Conservation (phyloP, 2,797 vertebrate genomes). For the Etheostoma nigrum region DNA sequence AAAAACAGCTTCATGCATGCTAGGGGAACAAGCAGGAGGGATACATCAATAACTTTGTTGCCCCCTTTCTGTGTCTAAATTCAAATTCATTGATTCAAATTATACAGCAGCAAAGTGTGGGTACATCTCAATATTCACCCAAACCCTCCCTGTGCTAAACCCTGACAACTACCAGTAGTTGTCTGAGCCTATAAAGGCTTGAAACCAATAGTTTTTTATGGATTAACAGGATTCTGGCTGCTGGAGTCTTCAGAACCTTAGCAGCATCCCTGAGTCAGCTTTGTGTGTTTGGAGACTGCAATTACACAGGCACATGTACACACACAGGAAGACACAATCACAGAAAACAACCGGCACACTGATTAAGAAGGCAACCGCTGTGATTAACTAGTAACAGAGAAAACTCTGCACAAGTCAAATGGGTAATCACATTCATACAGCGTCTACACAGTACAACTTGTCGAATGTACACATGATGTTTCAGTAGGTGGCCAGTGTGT, state of each 20-base stretch:
- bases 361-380: slow-evolving; percentile 52
- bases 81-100: slow-evolving; percentile 26
- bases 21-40: slow-evolving; percentile 21
- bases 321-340: slow-evolving; percentile 36
- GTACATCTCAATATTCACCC: neutral
- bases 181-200: slow-evolving; percentile 5
- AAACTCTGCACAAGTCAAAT: slow-evolving; percentile 48
- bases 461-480: slow-evolving; percentile 53
- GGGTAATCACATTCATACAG: slow-evolving; percentile 57
- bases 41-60: slow-evolving; percentile 43
- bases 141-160: neutral
- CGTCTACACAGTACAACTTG: slow-evolving; percentile 33
- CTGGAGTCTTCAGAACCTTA: slow-evolving; percentile 30
- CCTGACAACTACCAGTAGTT: slow-evolving; percentile 3
- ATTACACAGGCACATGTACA: slow-evolving; percentile 18
- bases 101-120: slow-evolving; percentile 3
- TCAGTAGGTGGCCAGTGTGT: slow-evolving; percentile 44
- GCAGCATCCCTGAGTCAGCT: slow-evolving; percentile 50
- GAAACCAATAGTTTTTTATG: slow-evolving; percentile 19
- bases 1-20: slow-evolving; percentile 20
- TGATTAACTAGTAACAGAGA: slow-evolving; percentile 52
- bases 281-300: slow-evolving; percentile 21
- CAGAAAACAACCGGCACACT: slow-evolving; percentile 52
- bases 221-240: slow-evolving; percentile 30
- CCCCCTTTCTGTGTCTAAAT: slow-evolving; percentile 11